A percentile compares a stretch with the other conserved stretches of the same genome.
Conservation (phyloP, 1,140 invertebrate genomes). For the Drosophila kanapiae region DNA sequence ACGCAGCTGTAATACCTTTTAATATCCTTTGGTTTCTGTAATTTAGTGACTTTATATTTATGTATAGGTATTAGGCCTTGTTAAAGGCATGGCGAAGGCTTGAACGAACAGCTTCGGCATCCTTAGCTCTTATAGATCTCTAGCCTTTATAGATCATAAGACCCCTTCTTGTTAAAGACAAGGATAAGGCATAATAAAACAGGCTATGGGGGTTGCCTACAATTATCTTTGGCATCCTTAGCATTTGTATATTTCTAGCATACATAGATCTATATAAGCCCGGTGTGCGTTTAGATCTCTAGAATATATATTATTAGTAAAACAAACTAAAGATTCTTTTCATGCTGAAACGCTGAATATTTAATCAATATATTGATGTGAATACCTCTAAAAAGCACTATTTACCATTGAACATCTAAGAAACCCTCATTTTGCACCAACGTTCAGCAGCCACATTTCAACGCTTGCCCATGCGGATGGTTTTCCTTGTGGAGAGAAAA, state of each 20-base stretch:
- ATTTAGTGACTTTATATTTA: not conserved
- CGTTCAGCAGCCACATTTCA: constrained; percentile 25
- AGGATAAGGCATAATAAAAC: too few relatives aligned
- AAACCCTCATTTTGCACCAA: not conserved
- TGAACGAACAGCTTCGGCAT: not conserved
- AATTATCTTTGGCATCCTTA: too few relatives aligned
- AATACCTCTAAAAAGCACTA: not conserved
- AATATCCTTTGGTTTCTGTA: not conserved
- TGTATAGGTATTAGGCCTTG: not conserved
- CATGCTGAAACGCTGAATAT: not conserved
- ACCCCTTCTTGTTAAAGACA: too few relatives aligned
- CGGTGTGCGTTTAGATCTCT: too few relatives aligned
- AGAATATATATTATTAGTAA: too few relatives aligned
- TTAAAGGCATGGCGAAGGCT: not conserved
- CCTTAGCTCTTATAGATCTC: not conserved
- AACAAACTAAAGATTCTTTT: not conserved
- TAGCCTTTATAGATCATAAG: too few relatives aligned
- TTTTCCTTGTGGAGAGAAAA: constrained; percentile 1
- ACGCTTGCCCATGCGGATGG: constrained; percentile 35
- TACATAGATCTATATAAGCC: too few relatives aligned
- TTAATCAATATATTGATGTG: not conserved
- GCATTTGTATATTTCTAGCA: too few relatives aligned
- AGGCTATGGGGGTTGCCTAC: too few relatives aligned
- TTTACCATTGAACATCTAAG: constrained; percentile 11
- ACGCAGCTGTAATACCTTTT: not conserved